Evolutionary conservation across 2,888 invertebrate genomes (phyloP).

Genomic region (Aleiodes alternator): DNA sequence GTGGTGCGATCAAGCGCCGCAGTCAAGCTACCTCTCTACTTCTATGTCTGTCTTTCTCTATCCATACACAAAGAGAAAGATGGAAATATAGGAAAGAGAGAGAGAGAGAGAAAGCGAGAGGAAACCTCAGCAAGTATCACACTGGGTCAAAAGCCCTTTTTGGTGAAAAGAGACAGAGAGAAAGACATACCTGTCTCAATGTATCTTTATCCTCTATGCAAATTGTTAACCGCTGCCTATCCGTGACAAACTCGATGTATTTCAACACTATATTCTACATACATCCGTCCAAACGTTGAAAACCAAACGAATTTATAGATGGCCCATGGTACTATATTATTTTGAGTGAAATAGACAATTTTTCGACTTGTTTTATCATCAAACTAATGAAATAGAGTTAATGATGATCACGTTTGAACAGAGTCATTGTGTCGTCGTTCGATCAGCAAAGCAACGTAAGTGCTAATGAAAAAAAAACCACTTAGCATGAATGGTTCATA

Average conservation of each 20-base stretch:
- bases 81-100: background rate
- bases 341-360: too few species aligned
- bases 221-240: conserved; percentile 42
- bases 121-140: conserved; percentile 21
- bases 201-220: conserved; percentile 43
- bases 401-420: too few species aligned
- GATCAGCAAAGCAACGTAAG: too few species aligned
- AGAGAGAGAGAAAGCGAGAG: background rate
- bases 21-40: conserved; percentile 6
- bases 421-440: too few species aligned
- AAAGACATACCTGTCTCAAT: conserved; percentile 32
- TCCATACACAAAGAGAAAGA: background rate
- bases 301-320: conserved; percentile 17
- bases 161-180: background rate
- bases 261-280: conserved; percentile 33
- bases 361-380: too few species aligned
- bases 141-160: conserved; percentile 14
- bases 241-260: conserved; percentile 44
- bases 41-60: background rate
- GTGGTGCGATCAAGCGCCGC: conserved; percentile 22
- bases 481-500: too few species aligned
- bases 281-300: conserved; percentile 10
- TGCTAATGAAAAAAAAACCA: too few species aligned
- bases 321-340: too few species aligned
- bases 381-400: too few species aligned